Percentiles rank a stretch among this genome's conserved stretches.
Conservation (phyloP, 2,888 invertebrate genomes). For the Trissolcus japonicus region DNA sequence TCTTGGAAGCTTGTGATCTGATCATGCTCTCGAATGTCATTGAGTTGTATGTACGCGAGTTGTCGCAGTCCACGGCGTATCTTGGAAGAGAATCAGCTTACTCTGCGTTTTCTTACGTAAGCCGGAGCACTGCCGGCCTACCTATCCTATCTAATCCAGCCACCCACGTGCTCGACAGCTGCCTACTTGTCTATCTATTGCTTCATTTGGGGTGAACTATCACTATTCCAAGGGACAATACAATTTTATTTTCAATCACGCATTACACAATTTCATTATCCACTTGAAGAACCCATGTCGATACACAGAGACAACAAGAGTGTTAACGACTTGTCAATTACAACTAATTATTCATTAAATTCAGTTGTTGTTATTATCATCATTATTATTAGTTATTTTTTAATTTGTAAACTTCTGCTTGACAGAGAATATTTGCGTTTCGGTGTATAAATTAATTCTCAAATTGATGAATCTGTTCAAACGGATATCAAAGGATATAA, state of each 20-base stretch:
- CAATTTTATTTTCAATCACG: conserved; percentile 26
- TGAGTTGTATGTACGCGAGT: conserved; percentile 24
- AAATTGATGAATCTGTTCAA: no score
- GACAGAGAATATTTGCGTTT: no score
- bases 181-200: conserved; percentile 46
- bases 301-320: no score
- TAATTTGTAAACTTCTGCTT: no score
- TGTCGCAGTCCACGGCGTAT: conserved; percentile 33
- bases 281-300: no score
- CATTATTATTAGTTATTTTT: no score
- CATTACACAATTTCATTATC: conserved; percentile 6
- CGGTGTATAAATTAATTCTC: no score
- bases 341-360: no score
- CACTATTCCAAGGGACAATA: conserved; percentile 21
- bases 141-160: conserved; percentile 40
- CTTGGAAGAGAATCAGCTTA: conserved; percentile 43
- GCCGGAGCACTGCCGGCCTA: conserved; percentile 28
- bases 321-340: no score
- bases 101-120: conserved; percentile 44
- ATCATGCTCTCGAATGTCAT: conserved; percentile 33
- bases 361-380: no score
- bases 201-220: conserved; percentile 40
- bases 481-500: not conserved
- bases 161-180: conserved; percentile 39
- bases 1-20: conserved; percentile 18